phyloP scores from a whole-genome alignment of 2,888 invertebrate genomes.

The Notocelia uddmanniana region DNA sequence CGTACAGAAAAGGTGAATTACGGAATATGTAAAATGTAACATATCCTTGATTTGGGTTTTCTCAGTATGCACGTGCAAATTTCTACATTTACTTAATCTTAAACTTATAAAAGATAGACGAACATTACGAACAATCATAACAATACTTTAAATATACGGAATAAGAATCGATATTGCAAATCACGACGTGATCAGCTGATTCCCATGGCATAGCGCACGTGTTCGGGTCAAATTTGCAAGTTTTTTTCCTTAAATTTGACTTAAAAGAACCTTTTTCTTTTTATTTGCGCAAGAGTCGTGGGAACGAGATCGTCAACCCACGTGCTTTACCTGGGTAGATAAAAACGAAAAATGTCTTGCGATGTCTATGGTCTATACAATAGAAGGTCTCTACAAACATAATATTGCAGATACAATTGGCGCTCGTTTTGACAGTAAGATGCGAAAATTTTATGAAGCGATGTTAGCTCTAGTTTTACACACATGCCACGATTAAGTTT shows the following conservation, averaged over 20 bases:
- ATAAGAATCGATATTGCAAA: conserved; percentile 5
- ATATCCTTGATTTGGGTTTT: conserved; percentile 27
- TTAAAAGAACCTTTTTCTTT: conserved; percentile 63
- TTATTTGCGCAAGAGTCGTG: conserved; percentile 74
- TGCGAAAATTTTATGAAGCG: not conserved
- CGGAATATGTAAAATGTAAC: not conserved
- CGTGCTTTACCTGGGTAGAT: conserved; percentile 66
- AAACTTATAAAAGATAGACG: not conserved
- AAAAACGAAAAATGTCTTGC: conserved; percentile 51
- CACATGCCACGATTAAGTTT: conserved; percentile 3
- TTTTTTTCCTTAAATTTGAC: conserved; percentile 66
- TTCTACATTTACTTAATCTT: conserved; percentile 19
- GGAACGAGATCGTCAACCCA: conserved; percentile 65
- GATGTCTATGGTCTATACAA: conserved; percentile 25
- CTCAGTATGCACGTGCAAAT: conserved; percentile 39
- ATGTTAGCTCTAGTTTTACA: conserved; percentile 1
- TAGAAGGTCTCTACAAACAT: conserved; percentile 8
- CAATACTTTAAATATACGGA: not conserved
- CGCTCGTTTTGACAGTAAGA: not conserved
- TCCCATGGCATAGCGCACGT: conserved; percentile 71
- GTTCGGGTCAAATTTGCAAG: conserved; percentile 69
- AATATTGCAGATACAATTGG: not conserved
- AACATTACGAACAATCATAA: not conserved
- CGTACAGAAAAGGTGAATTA: conserved; percentile 5
- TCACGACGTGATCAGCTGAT: conserved; percentile 69